phyloP scores from a whole-genome alignment of 2,797 vertebrate species.

The Esox masquinongy region DNA sequence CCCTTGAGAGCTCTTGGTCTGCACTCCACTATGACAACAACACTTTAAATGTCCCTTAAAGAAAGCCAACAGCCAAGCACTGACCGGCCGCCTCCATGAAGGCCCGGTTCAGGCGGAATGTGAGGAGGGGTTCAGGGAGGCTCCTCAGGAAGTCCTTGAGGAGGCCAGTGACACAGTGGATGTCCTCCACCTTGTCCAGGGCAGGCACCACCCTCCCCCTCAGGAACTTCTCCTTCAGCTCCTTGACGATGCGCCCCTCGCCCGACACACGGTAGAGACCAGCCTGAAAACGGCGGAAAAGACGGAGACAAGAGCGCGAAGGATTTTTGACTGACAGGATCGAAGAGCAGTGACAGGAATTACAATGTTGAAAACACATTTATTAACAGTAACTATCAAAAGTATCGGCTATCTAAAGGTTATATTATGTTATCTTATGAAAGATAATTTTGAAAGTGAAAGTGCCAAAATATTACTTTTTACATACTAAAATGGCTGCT shows the following conservation, averaged over 20 bases:
- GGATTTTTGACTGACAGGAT: neutral
- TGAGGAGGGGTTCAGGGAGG: slow-evolving; percentile 90
- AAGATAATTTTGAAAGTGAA: neutral
- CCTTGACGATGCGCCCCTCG: slow-evolving; percentile 85
- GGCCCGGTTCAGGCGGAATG: slow-evolving; percentile 83
- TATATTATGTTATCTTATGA: neutral
- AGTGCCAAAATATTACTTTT: neutral
- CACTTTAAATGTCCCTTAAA: neutral
- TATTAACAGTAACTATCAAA: neutral
- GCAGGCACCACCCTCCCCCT: slow-evolving; percentile 81
- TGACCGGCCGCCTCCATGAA: slow-evolving; percentile 91
- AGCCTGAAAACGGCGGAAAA: slow-evolving; percentile 61
- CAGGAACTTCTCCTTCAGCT: slow-evolving; percentile 89
- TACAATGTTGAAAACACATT: neutral
- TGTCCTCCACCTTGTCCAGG: slow-evolving; percentile 88
- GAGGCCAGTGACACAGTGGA: slow-evolving; percentile 86
- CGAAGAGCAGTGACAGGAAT: neutral
- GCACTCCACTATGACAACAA: neutral
- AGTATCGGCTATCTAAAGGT: neutral
- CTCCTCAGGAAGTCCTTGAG: slow-evolving; percentile 92
- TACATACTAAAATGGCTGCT: slow-evolving; percentile 23
- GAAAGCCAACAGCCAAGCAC: slow-evolving; percentile 16
- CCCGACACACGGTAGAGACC: slow-evolving; percentile 90
- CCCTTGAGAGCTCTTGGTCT: no score
- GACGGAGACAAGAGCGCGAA: neutral